Base-by-base conservation (phyloP, 1,140 invertebrate genomes). In the Ganaspis sp. region DNA sequence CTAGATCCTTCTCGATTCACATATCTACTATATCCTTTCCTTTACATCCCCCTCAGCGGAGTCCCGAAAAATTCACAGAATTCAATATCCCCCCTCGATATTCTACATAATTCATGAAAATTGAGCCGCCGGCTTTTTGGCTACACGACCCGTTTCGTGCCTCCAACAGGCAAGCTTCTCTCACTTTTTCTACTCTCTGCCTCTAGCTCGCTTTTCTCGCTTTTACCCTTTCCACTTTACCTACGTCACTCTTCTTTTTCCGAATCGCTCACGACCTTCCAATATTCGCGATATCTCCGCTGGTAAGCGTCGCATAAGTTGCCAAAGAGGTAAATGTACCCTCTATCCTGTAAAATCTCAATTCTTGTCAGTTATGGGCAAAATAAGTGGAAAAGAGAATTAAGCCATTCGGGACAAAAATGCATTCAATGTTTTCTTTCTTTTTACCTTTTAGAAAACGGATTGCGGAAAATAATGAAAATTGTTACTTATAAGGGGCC, bases 61-160 rank as follows among this genome's bases (percentile, higher is more conserved):
- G 81, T 74, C 80, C 83, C 84, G 76, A 86, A 89, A 88, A 90
- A 87, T 87, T 87, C 73, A 81, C 83, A 78, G 81, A 89, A 91
- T 89, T 90, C 87, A 88, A 89, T 90, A 88, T 87, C 78, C 82
- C 85, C 45, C 45, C 42, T 80, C 85, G 79, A 86, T 85, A 84
- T 87, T 86, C 86, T 90, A 87, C 88, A 89, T 89, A 89, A 89
- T 90, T 90, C 87, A 90, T 90, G 86, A 89, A 89, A 90, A 89
- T 89, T 90, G 85, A 88, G 84, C 86, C 80, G 73, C 74, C 76
- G 83, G 80, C 83, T 83, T 86, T 86, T 88, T 84, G 80, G 79
- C 81, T 72, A 75, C 73, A 71, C 73, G 29, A 58, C 75, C 69
- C 73, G 78, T 75, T 74, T 76, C 54, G 42, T 45, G n/a, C 42